These are phyloP conservation scores for Pecten maximus DNA, from an alignment of 2,888 invertebrate genomes.

Conservation along the genomic window DNA sequence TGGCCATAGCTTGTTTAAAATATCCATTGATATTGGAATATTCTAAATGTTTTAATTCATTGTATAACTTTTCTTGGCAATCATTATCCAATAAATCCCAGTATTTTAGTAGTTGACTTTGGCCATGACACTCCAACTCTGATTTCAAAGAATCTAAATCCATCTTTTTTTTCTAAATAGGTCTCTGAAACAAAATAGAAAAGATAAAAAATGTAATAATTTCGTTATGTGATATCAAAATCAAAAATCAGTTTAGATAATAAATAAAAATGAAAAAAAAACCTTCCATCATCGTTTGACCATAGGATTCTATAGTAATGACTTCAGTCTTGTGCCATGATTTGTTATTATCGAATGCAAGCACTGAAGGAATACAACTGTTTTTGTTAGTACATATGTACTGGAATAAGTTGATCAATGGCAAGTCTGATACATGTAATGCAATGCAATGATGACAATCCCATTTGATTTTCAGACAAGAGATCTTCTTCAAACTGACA, in stretches of 20 bases:
- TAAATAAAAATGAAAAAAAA: too few relatives aligned
- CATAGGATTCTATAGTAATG: too few relatives aligned
- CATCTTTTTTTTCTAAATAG: slow-evolving; percentile 56
- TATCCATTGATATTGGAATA: slow-evolving; percentile 88
- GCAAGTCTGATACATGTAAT: too few relatives aligned
- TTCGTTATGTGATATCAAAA: too few relatives aligned
- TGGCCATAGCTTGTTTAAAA: slow-evolving; percentile 84
- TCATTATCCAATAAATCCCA: slow-evolving; percentile 89
- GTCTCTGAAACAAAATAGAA: not conserved
- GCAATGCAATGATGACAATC: not conserved
- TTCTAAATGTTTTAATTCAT: slow-evolving; percentile 86
- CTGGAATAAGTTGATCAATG: too few relatives aligned
- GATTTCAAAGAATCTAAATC: slow-evolving; percentile 62
- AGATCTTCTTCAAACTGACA: not conserved
- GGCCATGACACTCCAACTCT: slow-evolving; percentile 86
- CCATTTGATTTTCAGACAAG: not conserved
- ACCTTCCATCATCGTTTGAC: too few relatives aligned
- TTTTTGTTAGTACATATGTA: too few relatives aligned
- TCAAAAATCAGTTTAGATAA: too few relatives aligned
- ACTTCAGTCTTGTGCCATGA: too few relatives aligned
- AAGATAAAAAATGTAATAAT: not conserved
- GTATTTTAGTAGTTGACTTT: slow-evolving; percentile 91
- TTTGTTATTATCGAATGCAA: too few relatives aligned
- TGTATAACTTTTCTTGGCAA: slow-evolving; percentile 85
- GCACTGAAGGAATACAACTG: too few relatives aligned